phyloP scores from a whole-genome alignment of 2,797 vertebrate species.

The Dallia pectoralis region DNA sequence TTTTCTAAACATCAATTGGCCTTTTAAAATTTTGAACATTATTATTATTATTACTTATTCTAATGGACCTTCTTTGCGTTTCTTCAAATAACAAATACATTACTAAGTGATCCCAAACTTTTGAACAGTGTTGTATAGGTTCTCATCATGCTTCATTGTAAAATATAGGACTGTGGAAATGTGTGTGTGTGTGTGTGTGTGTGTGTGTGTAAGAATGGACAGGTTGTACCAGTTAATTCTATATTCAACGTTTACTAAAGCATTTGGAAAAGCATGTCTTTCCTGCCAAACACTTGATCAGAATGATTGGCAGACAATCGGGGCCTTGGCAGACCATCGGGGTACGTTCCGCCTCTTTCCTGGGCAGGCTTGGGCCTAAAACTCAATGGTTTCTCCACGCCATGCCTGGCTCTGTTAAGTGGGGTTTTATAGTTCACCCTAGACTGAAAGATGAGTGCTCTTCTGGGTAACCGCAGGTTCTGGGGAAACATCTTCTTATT shows the following conservation, averaged over 20 bases:
- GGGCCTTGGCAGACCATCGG: slow-evolving; percentile 30
- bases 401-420: background rate
- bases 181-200: background rate
- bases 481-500: background rate
- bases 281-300: slow-evolving; percentile 48
- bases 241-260: slow-evolving; percentile 26
- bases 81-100: background rate
- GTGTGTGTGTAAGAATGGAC: slow-evolving; percentile 36
- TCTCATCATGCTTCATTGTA: background rate
- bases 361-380: background rate
- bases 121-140: too few species aligned
- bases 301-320: slow-evolving; percentile 37
- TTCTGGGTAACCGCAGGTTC: background rate
- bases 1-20: too few species aligned
- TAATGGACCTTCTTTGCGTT: too few species aligned
- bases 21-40: too few species aligned
- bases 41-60: too few species aligned
- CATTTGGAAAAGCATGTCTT: slow-evolving; percentile 28
- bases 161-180: background rate
- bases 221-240: slow-evolving; percentile 31
- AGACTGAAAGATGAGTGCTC: background rate
- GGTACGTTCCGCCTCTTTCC: slow-evolving; percentile 31
- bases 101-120: too few species aligned
- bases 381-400: background rate
- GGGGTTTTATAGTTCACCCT: background rate